Base-by-base conservation (phyloP, 2,888 invertebrate genomes). In the Hymenopus coronatus region DNA sequence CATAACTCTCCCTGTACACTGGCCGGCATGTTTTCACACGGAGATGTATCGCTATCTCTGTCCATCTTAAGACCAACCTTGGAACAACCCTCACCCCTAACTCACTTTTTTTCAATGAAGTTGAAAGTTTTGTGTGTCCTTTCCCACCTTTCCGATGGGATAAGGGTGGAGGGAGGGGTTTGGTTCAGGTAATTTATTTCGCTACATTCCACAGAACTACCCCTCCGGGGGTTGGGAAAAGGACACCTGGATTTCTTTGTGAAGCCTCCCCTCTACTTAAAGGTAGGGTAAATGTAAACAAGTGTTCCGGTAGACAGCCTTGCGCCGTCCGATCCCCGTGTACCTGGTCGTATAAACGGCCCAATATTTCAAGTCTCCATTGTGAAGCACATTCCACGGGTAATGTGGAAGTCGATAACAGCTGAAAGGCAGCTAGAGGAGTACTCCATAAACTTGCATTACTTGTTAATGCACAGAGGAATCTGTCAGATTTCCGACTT, bases 171-270 rank as follows among this genome's bases (percentile, higher is more conserved):
- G 81, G 40, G 46, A 20, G 28, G 90, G 88, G 89, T 54, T 84
- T 84, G 88, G 88, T 83, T 83, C 54, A 82, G 83, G 88, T 90
- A 90, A 90, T 90, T 90, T 90, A 90, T 90, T 90, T 90, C 90
- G 89, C 90, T 83, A 82, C 90, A 90, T 90, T 90, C 90, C 90
- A 81, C 54, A 84, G 88, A 40, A 54, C 88, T 88, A 86, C 81
- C 81, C 81, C 54, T 84, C 28, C 9, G 87, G 85, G 84, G 30
- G 84, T 84, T 70, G 54, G 27, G 81, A 30, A 54, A 83, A 28
- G 87, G 89, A 88, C 90, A 90, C 90, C 90, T 90, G 90, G 90
- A 84, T 40, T 82, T 30, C 85, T 82, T 87, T 33, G 40, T 82
- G 82, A 87, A 33, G 33, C 87, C 82, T n/a, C 54, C 86, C 28